Conservation (phyloP, 2,113 vertebrate species). For the Podiceps cristatus region DNA sequence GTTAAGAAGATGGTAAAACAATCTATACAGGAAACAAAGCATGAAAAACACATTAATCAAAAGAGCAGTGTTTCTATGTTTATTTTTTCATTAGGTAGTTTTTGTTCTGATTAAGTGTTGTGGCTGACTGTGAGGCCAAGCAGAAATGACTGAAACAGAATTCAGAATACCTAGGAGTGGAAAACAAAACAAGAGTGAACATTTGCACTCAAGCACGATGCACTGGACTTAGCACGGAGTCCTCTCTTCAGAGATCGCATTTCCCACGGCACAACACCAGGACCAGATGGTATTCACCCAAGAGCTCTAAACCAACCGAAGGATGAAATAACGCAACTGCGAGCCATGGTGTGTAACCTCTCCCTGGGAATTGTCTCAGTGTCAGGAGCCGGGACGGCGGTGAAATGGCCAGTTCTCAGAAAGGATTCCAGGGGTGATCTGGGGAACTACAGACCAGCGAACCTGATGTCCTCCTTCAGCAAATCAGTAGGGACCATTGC, state of each 20-base stretch:
- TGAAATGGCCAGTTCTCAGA: background rate
- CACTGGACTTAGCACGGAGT: background rate
- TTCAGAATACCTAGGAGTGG: background rate
- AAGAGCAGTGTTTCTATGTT: background rate
- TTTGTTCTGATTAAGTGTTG: background rate
- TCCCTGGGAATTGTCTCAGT: background rate
- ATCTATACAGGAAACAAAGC: background rate
- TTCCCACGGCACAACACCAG: background rate
- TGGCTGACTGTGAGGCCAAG: background rate
- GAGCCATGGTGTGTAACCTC: rapidly evolving
- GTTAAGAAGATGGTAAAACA: background rate
- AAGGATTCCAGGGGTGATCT: background rate
- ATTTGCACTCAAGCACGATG: background rate
- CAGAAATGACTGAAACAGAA: background rate
- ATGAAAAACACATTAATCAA: background rate
- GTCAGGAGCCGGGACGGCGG: background rate
- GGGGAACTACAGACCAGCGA: background rate
- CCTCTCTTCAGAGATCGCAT: background rate
- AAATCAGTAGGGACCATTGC: background rate
- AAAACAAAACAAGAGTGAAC: background rate
- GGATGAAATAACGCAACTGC: background rate
- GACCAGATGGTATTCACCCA: background rate
- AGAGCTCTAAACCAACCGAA: background rate
- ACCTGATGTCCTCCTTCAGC: background rate
- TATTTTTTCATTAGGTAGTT: background rate